Conservation (phyloP, 1,140 invertebrate genomes). For the Daktulosphaira vitifoliae region DNA sequence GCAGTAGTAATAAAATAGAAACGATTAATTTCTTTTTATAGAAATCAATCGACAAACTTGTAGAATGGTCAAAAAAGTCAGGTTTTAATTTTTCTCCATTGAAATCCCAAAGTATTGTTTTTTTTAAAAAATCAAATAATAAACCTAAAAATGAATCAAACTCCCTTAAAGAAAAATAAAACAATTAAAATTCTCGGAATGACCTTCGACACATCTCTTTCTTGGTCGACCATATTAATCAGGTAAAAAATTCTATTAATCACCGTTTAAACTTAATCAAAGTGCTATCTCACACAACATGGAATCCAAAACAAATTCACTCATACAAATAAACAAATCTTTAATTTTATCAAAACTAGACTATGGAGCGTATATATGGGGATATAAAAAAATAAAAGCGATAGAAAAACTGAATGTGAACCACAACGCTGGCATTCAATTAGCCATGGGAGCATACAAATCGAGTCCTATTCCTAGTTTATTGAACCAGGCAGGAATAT, state of each 20-base stretch:
- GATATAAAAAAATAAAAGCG: too few relatives aligned
- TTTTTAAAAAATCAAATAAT: not conserved
- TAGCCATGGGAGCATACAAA: too few relatives aligned
- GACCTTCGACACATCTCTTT: not conserved
- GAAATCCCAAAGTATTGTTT: not conserved
- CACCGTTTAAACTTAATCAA: not conserved
- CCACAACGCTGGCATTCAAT: too few relatives aligned
- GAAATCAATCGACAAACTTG: not conserved
- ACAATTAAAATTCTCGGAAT: not conserved
- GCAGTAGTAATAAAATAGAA: too few relatives aligned
- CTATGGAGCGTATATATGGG: too few relatives aligned
- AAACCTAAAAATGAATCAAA: not conserved
- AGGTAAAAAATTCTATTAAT: not conserved
- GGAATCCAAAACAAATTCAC: too few relatives aligned
- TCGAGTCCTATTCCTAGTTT: too few relatives aligned
- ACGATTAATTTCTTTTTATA: not conserved
- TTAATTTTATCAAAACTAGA: too few relatives aligned
- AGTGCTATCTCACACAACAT: slow-evolving; percentile 1
- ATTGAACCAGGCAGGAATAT: too few relatives aligned
- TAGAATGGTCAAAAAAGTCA: too few relatives aligned
- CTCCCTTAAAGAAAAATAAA: not conserved
- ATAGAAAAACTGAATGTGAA: too few relatives aligned
- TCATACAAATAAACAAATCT: too few relatives aligned
- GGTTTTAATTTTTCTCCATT: not conserved
- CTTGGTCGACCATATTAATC: not conserved